Evolutionary conservation across 2,888 invertebrate genomes (phyloP).

Genomic region (Eristalis pertinax): DNA sequence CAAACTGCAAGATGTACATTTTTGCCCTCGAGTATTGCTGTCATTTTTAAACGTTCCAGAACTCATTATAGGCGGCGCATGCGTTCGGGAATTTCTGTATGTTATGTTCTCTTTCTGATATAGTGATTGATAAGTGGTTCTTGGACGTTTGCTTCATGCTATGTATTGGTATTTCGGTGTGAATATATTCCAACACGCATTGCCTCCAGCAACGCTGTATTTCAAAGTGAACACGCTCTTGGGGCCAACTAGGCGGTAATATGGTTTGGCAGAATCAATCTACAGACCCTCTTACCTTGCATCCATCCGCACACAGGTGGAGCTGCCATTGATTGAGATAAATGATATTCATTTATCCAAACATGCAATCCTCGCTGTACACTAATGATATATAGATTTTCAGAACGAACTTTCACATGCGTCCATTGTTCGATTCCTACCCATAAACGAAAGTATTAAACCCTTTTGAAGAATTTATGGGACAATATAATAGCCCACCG

Average conservation of each 20-base stretch:
- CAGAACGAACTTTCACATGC: conserved; percentile 54
- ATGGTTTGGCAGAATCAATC: conserved; percentile 1
- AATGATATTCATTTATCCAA: conserved; percentile 19
- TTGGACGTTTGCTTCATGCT: background rate
- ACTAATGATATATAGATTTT: conserved; percentile 22
- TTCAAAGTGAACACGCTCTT: background rate
- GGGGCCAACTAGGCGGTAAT: background rate
- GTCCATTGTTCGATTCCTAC: conserved; percentile 36
- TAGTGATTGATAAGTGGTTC: conserved; percentile 22
- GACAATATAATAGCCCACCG: conserved; percentile 41
- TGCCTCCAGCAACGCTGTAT: conserved; percentile 5
- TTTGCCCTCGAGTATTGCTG: background rate
- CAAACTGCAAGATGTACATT: background rate
- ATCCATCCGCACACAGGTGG: background rate
- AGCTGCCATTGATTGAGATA: conserved; percentile 24
- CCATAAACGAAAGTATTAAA: conserved; percentile 50
- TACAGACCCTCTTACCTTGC: background rate
- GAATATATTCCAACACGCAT: conserved; percentile 23
- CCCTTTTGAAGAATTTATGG: conserved; percentile 47
- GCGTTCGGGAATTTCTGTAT: background rate
- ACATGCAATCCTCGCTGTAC: conserved; percentile 15
- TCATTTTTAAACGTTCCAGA: conserved; percentile 9
- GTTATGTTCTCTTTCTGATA: conserved; percentile 23
- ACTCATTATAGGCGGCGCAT: conserved; percentile 25
- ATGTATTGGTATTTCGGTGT: background rate